Conservation (phyloP, 2,888 invertebrate genomes). For the Tipula lateralis region DNA sequence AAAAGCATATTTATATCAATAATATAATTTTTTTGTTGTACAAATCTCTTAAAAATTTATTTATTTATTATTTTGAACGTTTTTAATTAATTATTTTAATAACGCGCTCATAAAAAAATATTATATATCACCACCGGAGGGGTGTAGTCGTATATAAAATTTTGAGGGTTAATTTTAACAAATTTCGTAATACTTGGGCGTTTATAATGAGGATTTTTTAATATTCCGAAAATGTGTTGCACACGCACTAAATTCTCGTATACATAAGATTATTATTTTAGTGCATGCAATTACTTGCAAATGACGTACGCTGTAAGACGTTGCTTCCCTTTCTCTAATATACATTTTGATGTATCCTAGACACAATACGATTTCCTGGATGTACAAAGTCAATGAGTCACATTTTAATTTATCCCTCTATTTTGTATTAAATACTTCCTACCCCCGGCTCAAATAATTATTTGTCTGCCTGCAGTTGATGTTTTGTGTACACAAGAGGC, state of each 20-base stretch:
- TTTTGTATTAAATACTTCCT: neutral
- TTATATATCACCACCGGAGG: neutral
- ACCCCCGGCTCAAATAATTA: neutral
- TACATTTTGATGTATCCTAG: neutral
- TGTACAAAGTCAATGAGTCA: neutral
- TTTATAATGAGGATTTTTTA: neutral
- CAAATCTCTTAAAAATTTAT: neutral
- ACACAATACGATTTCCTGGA: neutral
- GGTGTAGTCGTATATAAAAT: neutral
- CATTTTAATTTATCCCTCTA: neutral
- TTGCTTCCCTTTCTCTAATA: neutral
- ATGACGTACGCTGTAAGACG: neutral
- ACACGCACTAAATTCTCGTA: neutral
- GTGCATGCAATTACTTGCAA: neutral
- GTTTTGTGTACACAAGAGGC: neutral
- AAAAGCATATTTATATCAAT: neutral
- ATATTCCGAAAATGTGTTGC: neutral
- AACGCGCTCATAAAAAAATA: neutral
- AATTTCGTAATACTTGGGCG: neutral
- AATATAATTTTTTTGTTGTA: neutral
- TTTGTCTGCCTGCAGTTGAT: neutral
- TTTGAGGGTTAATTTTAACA: neutral
- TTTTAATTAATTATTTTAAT: constrained; percentile 15
- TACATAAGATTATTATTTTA: neutral
- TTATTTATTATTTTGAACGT: neutral